Percentiles rank a stretch among this genome's conserved stretches.
Evolutionary conservation across 2,888 invertebrate genomes (phyloP).

Genomic region (Plebejus anna): DNA sequence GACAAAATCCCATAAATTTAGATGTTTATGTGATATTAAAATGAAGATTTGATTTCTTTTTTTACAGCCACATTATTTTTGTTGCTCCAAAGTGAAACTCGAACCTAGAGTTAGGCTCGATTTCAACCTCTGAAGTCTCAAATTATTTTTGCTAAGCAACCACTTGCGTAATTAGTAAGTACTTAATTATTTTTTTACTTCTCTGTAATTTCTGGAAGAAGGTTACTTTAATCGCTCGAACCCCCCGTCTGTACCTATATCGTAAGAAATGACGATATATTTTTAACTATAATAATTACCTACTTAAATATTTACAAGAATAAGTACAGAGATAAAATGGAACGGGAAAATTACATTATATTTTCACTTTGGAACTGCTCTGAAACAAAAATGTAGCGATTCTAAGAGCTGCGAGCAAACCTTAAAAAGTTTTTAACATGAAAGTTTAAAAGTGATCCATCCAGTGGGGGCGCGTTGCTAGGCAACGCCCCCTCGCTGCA

Average conservation of each 20-base stretch:
- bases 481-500: conserved; percentile 68
- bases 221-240: background rate
- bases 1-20: too few relatives aligned
- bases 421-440: conserved; percentile 78
- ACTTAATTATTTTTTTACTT: background rate
- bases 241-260: background rate
- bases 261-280: background rate
- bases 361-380: conserved; percentile 55
- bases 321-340: conserved; percentile 14
- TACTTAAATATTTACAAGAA: background rate
- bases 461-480: conserved; percentile 55
- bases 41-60: background rate
- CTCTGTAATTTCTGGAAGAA: background rate
- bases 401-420: conserved; percentile 73
- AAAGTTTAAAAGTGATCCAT: conserved; percentile 79
- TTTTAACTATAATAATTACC: conserved; percentile 19
- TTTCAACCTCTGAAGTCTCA: background rate
- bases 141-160: background rate
- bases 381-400: conserved; percentile 70
- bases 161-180: background rate
- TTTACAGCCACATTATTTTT: background rate
- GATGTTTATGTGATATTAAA: too few relatives aligned
- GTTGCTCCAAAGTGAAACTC: background rate
- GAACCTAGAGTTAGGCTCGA: background rate
- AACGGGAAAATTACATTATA: conserved; percentile 42